These are phyloP conservation scores for Macrocentrus cingulum DNA, from an alignment of 1,140 invertebrate genomes.

Conservation along the genomic window DNA sequence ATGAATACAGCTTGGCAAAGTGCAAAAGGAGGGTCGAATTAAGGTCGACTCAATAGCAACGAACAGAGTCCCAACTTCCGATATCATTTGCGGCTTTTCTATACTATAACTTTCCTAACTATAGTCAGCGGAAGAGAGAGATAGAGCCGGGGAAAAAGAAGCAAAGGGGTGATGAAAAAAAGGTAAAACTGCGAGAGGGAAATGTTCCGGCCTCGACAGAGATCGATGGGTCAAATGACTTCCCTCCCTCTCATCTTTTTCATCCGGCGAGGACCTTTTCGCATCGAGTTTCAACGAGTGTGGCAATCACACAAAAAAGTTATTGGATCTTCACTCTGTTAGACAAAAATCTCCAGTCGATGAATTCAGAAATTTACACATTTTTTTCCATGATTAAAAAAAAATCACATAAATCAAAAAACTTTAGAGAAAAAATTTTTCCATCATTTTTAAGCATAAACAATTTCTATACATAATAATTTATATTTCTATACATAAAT, in stretches of 20 bases:
- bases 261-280: neutral
- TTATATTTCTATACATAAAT: no score
- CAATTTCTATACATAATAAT: no score
- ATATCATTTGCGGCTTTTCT: conserved; percentile 6
- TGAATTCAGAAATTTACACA: no score
- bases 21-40: neutral
- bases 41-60: conserved; percentile 1
- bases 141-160: no score
- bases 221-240: conserved; percentile 21
- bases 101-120: no score
- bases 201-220: conserved; percentile 17
- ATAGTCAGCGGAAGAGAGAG: no score
- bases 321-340: no score
- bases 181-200: neutral
- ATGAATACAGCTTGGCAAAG: neutral
- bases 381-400: no score
- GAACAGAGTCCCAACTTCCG: neutral
- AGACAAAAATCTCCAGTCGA: no score
- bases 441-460: no score
- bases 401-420: no score
- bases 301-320: neutral
- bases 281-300: neutral
- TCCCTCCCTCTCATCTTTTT: conserved; percentile 5
- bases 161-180: conserved; percentile 9
- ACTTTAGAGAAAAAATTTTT: no score